Base-by-base conservation (phyloP, 1,140 invertebrate genomes). In the Amphibalanus amphitrite region DNA sequence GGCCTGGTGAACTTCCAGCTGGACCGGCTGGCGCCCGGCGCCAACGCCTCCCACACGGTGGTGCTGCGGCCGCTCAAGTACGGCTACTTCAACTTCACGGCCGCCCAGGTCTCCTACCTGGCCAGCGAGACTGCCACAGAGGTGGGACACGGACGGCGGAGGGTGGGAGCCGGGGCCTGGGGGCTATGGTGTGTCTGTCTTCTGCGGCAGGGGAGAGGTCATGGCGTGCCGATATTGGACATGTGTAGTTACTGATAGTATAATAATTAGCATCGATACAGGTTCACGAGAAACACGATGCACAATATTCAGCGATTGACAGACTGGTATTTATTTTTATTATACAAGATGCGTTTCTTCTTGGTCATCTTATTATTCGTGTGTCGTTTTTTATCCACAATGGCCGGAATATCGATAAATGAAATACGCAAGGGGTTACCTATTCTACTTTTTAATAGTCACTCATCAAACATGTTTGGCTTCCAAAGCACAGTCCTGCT, bases 71-170 rank as follows among this genome's bases (percentile, higher is more conserved):
- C 97, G 25, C 88, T 89, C 73, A 90, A 88, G 78, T 93, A 85
- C 78, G 96, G 96, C 20, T 93, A 93, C 78, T 98, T 95, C 83
- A 99, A 99, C 79, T 98, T 99, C 79, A 95, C 95, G 25, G 89
- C 94, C 71, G 95, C 95, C 74, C 89, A 96, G 81, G 86, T 98
- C 69, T 88, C 87, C 28, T 99, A 99, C 81, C 89, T 87, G 75
- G 82, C 88, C 30, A 87, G 86, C 75, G 95, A 74, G 69, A 70
- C 74, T 20, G 73, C 72, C 28, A 71, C 70, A 17, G 71, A 76
- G 71, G 75, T 75, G 33, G 28, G 69, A 59, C 64, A 15, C 13
- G 71, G 33, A 67, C 20, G 17, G 29, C 29, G 4, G 30, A 33
- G 29, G 33, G 33, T 38, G 15, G 33, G 33, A 15, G 33, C 4